Conservation (phyloP, 2,888 invertebrate species). For the Drosophila niveifrons region DNA sequence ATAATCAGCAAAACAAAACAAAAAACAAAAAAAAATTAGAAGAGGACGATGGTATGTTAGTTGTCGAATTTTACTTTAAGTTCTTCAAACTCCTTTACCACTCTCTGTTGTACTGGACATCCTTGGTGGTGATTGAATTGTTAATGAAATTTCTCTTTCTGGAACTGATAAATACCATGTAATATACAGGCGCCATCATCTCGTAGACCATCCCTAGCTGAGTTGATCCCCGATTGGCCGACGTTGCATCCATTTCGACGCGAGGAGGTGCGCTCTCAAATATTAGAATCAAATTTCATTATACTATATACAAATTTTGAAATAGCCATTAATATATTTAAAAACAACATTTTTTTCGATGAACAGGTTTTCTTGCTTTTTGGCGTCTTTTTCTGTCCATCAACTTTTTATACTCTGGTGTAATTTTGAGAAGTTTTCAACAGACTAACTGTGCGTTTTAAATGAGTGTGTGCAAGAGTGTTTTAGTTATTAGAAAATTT, state of each 20-base stretch:
- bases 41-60: too few relatives aligned
- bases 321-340: too few relatives aligned
- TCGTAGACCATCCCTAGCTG: constrained; percentile 95
- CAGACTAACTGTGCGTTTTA: neutral
- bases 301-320: too few relatives aligned
- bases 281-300: constrained; percentile 24
- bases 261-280: constrained; percentile 88
- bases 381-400: constrained; percentile 38
- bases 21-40: too few relatives aligned
- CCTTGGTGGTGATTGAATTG: neutral
- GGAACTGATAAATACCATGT: constrained; percentile 12
- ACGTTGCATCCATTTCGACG: constrained; percentile 86
- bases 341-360: constrained; percentile 23
- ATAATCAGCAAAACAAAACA: too few relatives aligned
- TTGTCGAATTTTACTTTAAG: too few relatives aligned
- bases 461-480: too few relatives aligned
- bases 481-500: too few relatives aligned
- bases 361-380: constrained; percentile 42
- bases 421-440: neutral
- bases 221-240: constrained; percentile 98
- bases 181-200: constrained; percentile 85
- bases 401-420: constrained; percentile 13
- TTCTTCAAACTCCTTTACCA: too few relatives aligned
- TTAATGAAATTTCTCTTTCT: neutral
- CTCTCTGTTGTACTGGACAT: too few relatives aligned